Base-by-base conservation (phyloP, 1,140 invertebrate species). In the Ceratina calcarata region DNA sequence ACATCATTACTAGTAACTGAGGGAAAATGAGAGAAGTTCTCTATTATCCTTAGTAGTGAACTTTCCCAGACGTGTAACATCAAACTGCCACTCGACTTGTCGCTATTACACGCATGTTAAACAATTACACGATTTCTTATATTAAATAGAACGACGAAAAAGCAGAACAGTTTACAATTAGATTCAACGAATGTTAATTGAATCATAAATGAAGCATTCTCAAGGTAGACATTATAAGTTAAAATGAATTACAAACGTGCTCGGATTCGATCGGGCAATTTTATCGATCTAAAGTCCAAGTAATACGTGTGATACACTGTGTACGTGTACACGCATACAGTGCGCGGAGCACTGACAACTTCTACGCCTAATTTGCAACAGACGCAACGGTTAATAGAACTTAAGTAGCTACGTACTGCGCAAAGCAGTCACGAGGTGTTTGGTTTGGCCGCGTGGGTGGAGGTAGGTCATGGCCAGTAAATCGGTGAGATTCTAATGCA, bases 391-490 rank as follows among this genome's bases (percentile, higher is more conserved):
- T 76, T 82, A 67, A 70, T 78, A 53, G 57, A 51, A 15, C 58
- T 83, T 80, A 77, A 80, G 61, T 74, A 81, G 62, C 13, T 71
- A 51, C 66, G 61, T 45, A 67, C 57, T 32, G 69, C 37, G 61
- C 80, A 71, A 82, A 62, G 62, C 64, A 72, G 71, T 75, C 80
- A 66, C 49, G 45, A 37, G 68, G 45, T 53, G 70, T 72, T 80
- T 77, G 51, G 77, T 53, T 37, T 18, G 37, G 12, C 24, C 37
- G 55, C 73, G 73, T 86, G 60, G 84, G 65, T 79, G 37, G 49
- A 65, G 81, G 20, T 74, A 72, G 81, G 81, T 86, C 85, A 86
- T 64, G 85, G 84, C 57, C 77, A 86, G 67, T 78, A 37, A 49
- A 24, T 55, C 27, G 45, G 67, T 67, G 58, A 82, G 49, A 70